phyloP scores from a whole-genome alignment of 1,140 invertebrate species.

The Limonius californicus region DNA sequence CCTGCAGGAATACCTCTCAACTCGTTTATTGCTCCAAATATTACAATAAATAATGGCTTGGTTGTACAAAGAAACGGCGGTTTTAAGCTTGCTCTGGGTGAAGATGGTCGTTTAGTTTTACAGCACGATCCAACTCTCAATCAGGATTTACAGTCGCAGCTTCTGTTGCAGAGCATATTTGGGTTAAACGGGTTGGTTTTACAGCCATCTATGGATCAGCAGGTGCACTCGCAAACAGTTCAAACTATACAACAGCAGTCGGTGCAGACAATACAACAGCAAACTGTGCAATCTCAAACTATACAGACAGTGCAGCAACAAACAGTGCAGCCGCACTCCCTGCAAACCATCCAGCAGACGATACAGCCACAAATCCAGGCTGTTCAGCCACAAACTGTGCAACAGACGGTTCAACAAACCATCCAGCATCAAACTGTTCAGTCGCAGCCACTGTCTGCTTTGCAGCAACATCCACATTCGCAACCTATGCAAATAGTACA shows the following conservation, averaged over 20 bases:
- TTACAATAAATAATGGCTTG: slow-evolving; percentile 45
- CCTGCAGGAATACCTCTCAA: slow-evolving; percentile 35
- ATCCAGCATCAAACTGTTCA: slow-evolving; percentile 44
- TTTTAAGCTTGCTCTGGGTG: slow-evolving; percentile 44
- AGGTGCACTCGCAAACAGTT: slow-evolving; percentile 45
- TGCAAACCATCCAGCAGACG: slow-evolving; percentile 38
- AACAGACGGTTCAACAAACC: slow-evolving; percentile 43
- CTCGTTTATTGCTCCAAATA: slow-evolving; percentile 43
- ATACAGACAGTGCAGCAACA: slow-evolving; percentile 46
- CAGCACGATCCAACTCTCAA: slow-evolving; percentile 46
- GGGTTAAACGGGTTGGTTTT: slow-evolving; percentile 43
- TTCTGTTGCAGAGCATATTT: slow-evolving; percentile 44
- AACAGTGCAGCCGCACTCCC: slow-evolving; percentile 41
- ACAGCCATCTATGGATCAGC: slow-evolving; percentile 45
- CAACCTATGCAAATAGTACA: slow-evolving; percentile 43
- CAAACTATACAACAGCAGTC: slow-evolving; percentile 47
- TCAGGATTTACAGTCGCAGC: slow-evolving; percentile 44
- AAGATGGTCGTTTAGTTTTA: slow-evolving; percentile 44
- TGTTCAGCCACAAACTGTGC: slow-evolving; percentile 37
- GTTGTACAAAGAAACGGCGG: slow-evolving; percentile 43
- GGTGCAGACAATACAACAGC: slow-evolving; percentile 46
- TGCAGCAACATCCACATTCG: slow-evolving; percentile 35
- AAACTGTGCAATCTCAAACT: slow-evolving; percentile 45
- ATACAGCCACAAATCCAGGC: slow-evolving; percentile 41
- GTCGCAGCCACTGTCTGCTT: slow-evolving; percentile 32